Evolutionary conservation across 2,113 vertebrate species (phyloP), one percentile per base, ranked within the genome.

Genomic region (Cricetomys ansorgei): DNA sequence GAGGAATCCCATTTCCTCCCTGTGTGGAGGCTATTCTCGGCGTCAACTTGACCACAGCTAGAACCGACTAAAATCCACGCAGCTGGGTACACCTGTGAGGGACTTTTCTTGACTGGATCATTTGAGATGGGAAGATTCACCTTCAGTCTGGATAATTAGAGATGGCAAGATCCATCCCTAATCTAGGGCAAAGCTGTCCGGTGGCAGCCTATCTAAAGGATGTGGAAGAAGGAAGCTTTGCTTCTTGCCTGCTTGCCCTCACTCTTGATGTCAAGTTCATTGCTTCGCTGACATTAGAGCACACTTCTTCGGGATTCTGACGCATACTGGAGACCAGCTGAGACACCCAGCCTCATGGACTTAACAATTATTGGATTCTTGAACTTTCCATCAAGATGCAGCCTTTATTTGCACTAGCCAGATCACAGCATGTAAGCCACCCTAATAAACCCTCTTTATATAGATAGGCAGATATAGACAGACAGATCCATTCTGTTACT

Each of bases 391-490:
- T 3, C 9, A 6, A 2, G 57, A 62, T 13, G 62, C 2, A 25
- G 40, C 25, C 15, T 62, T 31, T 62, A 57, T 62, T 62, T 43
- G 15, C n/a, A 83, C 57, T 62, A 83, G 55, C 25, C 43, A 57
- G 25, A 83, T 23, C 53, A 62, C 25, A 29, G 12, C 25, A 55
- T 17, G 2, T 83, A 9, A 83, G 55, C 23, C 55, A 80, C 1
- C 2, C 21, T 80, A n/a, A n/a, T 80, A 80, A 80, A 23, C 57
- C 77, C 53, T 37, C 10, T 37, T 37, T 31, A 79, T 48, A 79
- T 34, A 34, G 48, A 1, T 10, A 17, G 70, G 0, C 2, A n/a
- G 75, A 0, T 3, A 15, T 6, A 9, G 64, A 45, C 34, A 34
- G 65, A 34, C 15, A 67, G 31, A 34, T 67, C n/a, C n/a, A n/a